Evolutionary conservation across 1,140 invertebrate genomes (phyloP), one percentile per base, ranked within the genome.

Genomic region (Dryas iulia): DNA sequence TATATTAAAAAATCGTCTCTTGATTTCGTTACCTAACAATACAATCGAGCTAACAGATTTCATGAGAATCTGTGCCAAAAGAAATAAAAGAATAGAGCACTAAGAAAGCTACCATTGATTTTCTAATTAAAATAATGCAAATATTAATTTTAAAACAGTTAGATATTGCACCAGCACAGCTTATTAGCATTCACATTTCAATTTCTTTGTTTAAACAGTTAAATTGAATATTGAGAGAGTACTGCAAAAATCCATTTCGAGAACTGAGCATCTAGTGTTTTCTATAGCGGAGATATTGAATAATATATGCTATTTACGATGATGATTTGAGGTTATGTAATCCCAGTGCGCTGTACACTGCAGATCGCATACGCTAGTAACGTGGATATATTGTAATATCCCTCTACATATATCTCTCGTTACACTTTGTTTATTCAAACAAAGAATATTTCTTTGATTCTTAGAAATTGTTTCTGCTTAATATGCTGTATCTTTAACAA

Each of bases 201-300:
- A 82, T 86, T 81, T 81, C 78, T 69, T 82, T 82, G 79, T 87
- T 87, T 83, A 82, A 83, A 84, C 77, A 83, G 79, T 60, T 75
- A 71, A 79, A 83, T 84, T 76, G 80, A 81, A 87, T 83, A 86
- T 82, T 72, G 76, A 79, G 77, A 82, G 80, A 80, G 75, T 61
- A 65, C 76, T 77, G 82, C 74, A 84, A 83, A 77, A 87, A 79
- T 84, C 76, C 66, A 79, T 82, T 83, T 67, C 59, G 57, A 73
- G 66, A 77, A 77, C 76, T 69, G 72, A 53, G 62, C 77, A 78
- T 69, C 71, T 74, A 66, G 72, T 77, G 58, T 62, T 77, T 77
- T 78, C 72, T 77, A 67, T 75, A 77, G 68, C 72, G 33, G 62
- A 60, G 72, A 70, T 73, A 78, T 78, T 82, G 78, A 83, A 79